Conservation (phyloP, 2,797 vertebrate species). For the Paguma larvata region DNA sequence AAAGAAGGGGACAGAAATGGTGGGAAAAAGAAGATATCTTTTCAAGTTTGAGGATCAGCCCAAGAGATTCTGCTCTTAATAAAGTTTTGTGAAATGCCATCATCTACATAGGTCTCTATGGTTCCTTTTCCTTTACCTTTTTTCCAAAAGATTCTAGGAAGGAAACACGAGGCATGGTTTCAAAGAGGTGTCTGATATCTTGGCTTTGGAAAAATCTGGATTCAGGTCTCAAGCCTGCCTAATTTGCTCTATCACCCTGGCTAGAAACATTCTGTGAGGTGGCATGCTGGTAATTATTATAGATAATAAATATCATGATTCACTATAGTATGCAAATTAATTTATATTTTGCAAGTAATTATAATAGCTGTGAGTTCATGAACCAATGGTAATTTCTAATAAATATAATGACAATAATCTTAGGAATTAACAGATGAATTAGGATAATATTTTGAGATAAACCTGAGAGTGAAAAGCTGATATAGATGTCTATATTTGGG, state of each 20-base stretch:
- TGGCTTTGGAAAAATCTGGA: neutral
- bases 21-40: neutral
- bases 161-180: neutral
- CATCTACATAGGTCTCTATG: neutral
- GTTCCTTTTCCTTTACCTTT: neutral
- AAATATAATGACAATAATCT: neutral
- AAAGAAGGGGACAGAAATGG: neutral
- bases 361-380: neutral
- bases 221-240: neutral
- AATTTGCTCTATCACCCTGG: neutral
- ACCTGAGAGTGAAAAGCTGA: neutral
- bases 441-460: neutral
- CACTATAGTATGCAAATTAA: neutral
- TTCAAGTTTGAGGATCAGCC: neutral
- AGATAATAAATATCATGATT: neutral
- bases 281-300: neutral
- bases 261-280: neutral
- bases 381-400: conserved; percentile 12
- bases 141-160: neutral
- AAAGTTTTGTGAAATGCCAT: neutral
- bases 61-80: neutral
- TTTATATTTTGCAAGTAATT: neutral
- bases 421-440: neutral
- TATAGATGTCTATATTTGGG: neutral
- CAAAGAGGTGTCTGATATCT: neutral